Evolutionary conservation across 2,113 vertebrate genomes (phyloP).

Genomic region (Chaetodon trifascialis): DNA sequence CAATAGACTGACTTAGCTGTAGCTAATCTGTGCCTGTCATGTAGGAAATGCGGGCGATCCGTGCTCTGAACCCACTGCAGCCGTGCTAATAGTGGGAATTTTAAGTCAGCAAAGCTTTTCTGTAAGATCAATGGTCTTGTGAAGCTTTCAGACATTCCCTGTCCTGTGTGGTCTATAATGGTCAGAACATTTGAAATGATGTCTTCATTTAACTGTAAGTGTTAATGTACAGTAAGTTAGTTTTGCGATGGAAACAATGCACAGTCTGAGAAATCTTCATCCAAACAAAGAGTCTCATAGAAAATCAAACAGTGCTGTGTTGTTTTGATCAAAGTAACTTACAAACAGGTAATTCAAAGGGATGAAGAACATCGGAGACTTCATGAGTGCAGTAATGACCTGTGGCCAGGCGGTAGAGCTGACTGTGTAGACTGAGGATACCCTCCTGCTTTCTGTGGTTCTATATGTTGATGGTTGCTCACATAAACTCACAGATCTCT

Average conservation of each 20-base stretch:
- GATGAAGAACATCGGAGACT: constrained; percentile 9
- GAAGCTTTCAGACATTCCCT: constrained; percentile 14
- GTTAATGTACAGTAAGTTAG: background rate
- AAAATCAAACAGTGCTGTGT: background rate
- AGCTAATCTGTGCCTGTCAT: constrained; percentile 52
- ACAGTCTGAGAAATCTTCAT: constrained; percentile 2
- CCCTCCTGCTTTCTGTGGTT: constrained; percentile 32
- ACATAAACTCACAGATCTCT: constrained; percentile 42
- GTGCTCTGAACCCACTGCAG: constrained; percentile 12
- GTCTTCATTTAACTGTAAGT: background rate
- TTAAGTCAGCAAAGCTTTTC: constrained; percentile 28
- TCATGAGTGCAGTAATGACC: constrained; percentile 29
- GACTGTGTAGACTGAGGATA: constrained; percentile 47
- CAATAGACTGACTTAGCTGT: constrained; percentile 51
- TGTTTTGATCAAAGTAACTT: background rate
- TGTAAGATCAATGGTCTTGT: constrained; percentile 24
- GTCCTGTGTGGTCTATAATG: constrained; percentile 29
- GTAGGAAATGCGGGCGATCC: constrained; percentile 13
- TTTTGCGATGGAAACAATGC: background rate
- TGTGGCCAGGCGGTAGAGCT: background rate
- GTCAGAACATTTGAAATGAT: constrained; percentile 20
- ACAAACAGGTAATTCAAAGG: background rate
- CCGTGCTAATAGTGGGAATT: constrained; percentile 8
- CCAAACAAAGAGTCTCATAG: background rate
- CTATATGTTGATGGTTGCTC: constrained; percentile 58